Evolutionary conservation across 1,140 invertebrate species (phyloP), one percentile per base, ranked within the genome.

Genomic region (Bombus turneri): DNA sequence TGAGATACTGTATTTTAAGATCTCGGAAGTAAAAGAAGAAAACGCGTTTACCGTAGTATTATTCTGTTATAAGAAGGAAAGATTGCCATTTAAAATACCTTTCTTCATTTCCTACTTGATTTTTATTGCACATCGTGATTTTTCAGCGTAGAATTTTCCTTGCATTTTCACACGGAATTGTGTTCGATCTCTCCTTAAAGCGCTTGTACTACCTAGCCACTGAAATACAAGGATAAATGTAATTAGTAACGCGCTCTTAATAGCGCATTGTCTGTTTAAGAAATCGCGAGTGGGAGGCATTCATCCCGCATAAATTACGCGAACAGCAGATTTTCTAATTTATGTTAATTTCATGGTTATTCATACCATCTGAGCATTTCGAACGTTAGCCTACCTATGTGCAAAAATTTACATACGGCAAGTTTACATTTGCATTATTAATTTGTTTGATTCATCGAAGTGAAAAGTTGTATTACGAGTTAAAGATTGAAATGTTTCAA

Each of bases 311-410:
- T 84, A 84, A 71, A 80, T 84, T 72, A 59, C 53, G 39, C 53
- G 76, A 80, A 80, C 68, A 84, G 62, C 83, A 62, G 68, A 80
- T 84, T 84, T 84, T 84, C 83, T 84, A 84, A 84, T 84, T 84
- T 84, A 84, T 84, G 83, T n/a, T 80, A 62, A 84, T 80, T 53
- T 64, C 31, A 28, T 39, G 6, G 15, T 53, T 53, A 53, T 53
- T 53, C 47, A 22, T 53, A 53, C 18, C 18, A 53, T 53, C 47
- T 53, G 47, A 18, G 47, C 22, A 22, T 53, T 22, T 53, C 47
- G 47, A 53, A 18, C 47, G 47, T 22, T 53, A 22, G 18, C 47
- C 18, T 37, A 15, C 47, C 18, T 37, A 15, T 13, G 31, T 34
- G 4, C 13, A 18, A 9, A 66, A 34, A 53, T 9, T 71, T 66